phyloP scores from a whole-genome alignment of 1,140 invertebrate species.

The Archegozetes longisetosus region DNA sequence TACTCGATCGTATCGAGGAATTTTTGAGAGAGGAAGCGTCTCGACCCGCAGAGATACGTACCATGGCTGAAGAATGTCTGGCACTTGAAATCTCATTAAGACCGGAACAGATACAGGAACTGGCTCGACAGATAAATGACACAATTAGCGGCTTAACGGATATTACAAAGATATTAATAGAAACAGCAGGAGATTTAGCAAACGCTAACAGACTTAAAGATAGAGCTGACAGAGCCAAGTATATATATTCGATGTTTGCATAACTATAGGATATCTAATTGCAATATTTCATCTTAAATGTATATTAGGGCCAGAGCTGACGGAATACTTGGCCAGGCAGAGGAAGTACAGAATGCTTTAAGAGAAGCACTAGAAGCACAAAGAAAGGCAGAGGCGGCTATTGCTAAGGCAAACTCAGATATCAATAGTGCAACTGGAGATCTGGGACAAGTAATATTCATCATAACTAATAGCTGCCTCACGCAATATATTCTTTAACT shows the following conservation, averaged over 20 bases:
- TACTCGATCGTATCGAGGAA: constrained; percentile 50
- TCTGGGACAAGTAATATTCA: constrained; percentile 39
- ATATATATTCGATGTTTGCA: constrained; percentile 24
- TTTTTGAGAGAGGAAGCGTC: constrained; percentile 57
- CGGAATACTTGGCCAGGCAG: constrained; percentile 36
- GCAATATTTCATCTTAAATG: constrained; percentile 20
- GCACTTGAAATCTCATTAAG: constrained; percentile 42
- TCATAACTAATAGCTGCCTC: not conserved
- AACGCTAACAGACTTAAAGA: constrained; percentile 54
- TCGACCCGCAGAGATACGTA: constrained; percentile 59
- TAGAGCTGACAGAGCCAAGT: constrained; percentile 57
- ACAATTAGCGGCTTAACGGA: constrained; percentile 70
- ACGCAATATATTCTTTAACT: too few relatives aligned
- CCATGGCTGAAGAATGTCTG: constrained; percentile 45
- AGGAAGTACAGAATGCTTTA: constrained; percentile 40
- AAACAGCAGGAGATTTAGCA: constrained; percentile 57
- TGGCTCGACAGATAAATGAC: constrained; percentile 65
- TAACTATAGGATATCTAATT: not conserved
- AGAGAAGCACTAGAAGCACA: constrained; percentile 56
- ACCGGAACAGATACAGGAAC: constrained; percentile 63
- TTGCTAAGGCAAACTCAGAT: constrained; percentile 57
- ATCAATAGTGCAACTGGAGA: constrained; percentile 56
- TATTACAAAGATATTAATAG: constrained; percentile 71
- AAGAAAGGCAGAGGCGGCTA: constrained; percentile 52
- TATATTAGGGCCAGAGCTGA: constrained; percentile 36